Evolutionary conservation across 2,888 invertebrate genomes (phyloP), one percentile per base, ranked within the genome.

Genomic region (Choreutis nemorana): DNA sequence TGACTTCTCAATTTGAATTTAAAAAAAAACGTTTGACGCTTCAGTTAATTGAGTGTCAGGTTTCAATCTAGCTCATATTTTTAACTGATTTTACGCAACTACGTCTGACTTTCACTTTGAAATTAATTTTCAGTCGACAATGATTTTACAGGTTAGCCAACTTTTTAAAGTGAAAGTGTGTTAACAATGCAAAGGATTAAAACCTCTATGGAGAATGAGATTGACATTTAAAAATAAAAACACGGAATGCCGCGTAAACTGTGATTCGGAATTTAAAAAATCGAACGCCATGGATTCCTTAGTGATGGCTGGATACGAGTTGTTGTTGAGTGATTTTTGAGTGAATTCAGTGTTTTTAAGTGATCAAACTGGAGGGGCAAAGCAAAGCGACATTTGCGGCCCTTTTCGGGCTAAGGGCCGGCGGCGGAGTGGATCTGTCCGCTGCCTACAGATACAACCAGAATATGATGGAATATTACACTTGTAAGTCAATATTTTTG

Each of bases 381-480:
- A 75, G 81, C 59, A 84, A 85, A 66, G 83, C 86, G 51, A 83
- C 84, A 52, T 80, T 83, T 57, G 86, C 87, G 72, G 83, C 83
- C 81, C 82, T 83, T 50, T 78, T 81, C 40, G 79, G 83, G 68
- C 79, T 85, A 56, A 81, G 85, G 80, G 83, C 82, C 60, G 81
- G 82, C 70, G 81, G 83, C 50, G 86, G 87, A 45, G 91, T 95
- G 87, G 94, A 95, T 80, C 85, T 95, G 55, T 91, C 92, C 62
- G 94, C 94, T 59, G 94, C 94, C 54, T 95, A 95, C 78, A 86
- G 95, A 55, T 95, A 95, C 83, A 96, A 95, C 79, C 94, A 95
- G 64, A 95, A 94, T 73, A 95, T 96, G 94, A 95, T 96, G 96
- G 97, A 97, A 84, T 96, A 96, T 81, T 96, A 96, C 65, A 95